Percentiles rank a stretch among this genome's conserved stretches.
These are phyloP conservation scores for Sebastes elongatus DNA, from an alignment of 2,797 vertebrate species.

Conservation along the genomic window DNA sequence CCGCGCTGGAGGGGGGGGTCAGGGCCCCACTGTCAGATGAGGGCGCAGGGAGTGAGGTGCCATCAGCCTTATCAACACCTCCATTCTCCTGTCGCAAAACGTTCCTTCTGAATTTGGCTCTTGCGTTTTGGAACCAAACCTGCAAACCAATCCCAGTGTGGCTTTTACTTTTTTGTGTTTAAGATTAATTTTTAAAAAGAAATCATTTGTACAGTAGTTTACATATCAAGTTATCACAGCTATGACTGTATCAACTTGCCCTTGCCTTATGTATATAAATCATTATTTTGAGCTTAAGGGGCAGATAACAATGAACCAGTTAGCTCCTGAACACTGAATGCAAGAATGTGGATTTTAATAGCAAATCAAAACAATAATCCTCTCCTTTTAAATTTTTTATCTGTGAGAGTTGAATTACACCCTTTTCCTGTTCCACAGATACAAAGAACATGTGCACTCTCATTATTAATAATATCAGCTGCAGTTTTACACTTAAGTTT, in stretches of 20 bases:
- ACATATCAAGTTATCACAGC: conserved; percentile 71
- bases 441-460: conserved; percentile 69
- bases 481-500: conserved; percentile 43
- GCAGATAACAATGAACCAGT: conserved; percentile 60
- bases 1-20: conserved; percentile 96
- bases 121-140: conserved; percentile 99
- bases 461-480: conserved; percentile 43
- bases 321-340: conserved; percentile 63
- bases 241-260: conserved; percentile 52
- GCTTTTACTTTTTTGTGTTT: conserved; percentile 89
- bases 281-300: conserved; percentile 63
- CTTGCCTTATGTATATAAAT: conserved; percentile 38
- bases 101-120: conserved; percentile 99
- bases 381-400: conserved; percentile 20
- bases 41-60: conserved; percentile 96
- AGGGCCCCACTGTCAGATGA: conserved; percentile 97
- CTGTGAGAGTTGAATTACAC: conserved; percentile 48
- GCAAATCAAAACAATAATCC: conserved; percentile 50
- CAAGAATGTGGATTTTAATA: conserved; percentile 52
- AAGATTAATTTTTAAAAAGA: conserved; percentile 60
- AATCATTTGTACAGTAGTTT: conserved; percentile 67
- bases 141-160: conserved; percentile 99
- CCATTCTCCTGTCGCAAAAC: conserved; percentile 99
- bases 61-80: conserved; percentile 99
- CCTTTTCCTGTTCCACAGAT: conserved; percentile 27